These are phyloP conservation scores for Druon quercuslanigerum DNA, from an alignment of 1,140 invertebrate genomes.

Conservation along the genomic window DNA sequence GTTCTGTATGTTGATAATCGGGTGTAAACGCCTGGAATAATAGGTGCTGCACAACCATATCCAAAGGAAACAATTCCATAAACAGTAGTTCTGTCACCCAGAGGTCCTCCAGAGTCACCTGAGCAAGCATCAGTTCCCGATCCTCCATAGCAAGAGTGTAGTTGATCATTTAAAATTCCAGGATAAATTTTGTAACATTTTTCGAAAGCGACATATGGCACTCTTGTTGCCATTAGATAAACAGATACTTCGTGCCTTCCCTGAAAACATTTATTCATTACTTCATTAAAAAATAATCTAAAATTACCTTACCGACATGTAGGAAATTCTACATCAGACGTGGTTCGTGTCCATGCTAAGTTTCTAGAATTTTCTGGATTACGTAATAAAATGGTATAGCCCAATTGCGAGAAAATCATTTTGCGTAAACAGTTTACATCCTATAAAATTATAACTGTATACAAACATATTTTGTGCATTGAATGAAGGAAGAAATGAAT, in stretches of 20 bases:
- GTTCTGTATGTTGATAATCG: not conserved
- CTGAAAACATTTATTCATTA: slow-evolving; percentile 25
- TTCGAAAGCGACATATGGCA: slow-evolving; percentile 39
- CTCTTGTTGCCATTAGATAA: slow-evolving; percentile 39
- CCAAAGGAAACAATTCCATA: slow-evolving; percentile 62
- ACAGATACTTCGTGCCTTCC: not conserved
- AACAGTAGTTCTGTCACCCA: slow-evolving; percentile 45
- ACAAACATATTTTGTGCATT: too few relatives aligned
- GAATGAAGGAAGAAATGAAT: too few relatives aligned
- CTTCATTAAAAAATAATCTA: too few relatives aligned
- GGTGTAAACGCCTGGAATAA: slow-evolving; percentile 9
- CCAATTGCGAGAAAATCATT: too few relatives aligned
- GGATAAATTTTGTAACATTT: slow-evolving; percentile 41
- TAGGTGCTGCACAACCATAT: slow-evolving; percentile 33
- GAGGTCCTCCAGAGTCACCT: slow-evolving; percentile 60
- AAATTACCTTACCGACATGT: too few relatives aligned
- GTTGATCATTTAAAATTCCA: slow-evolving; percentile 35
- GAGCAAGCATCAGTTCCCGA: slow-evolving; percentile 50
- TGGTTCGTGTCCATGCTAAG: too few relatives aligned
- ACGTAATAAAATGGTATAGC: too few relatives aligned
- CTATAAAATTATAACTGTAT: too few relatives aligned
- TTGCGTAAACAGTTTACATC: too few relatives aligned
- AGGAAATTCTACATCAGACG: too few relatives aligned
- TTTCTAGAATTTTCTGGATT: too few relatives aligned
- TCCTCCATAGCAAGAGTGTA: slow-evolving; percentile 57